These are phyloP conservation scores for Hycleus phaleratus DNA, from an alignment of 1,140 invertebrate genomes.

Conservation along the genomic window DNA sequence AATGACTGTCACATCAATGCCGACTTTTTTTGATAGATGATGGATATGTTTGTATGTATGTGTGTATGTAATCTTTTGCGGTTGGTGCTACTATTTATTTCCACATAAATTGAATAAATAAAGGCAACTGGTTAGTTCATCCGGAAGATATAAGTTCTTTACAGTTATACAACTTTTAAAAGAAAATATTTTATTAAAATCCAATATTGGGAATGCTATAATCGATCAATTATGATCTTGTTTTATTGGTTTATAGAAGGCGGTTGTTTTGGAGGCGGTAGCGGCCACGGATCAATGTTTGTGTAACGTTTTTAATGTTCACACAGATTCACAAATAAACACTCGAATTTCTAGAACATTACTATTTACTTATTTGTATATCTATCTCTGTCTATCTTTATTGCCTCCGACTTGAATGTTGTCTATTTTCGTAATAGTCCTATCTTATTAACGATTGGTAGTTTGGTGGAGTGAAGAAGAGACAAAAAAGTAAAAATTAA, in stretches of 20 bases:
- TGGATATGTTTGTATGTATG: background rate
- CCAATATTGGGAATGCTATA: too few relatives aligned
- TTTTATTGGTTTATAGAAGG: too few relatives aligned
- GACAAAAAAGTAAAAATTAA: background rate
- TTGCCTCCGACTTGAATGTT: conserved; percentile 27
- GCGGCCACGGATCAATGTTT: conserved; percentile 17
- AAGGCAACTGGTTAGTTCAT: too few relatives aligned
- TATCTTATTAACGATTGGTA: conserved; percentile 12
- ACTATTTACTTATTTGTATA: conserved; percentile 38
- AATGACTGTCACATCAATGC: conserved; percentile 38
- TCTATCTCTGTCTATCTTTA: conserved; percentile 23
- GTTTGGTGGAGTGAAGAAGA: background rate
- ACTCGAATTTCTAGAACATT: conserved; percentile 38
- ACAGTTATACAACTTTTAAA: too few relatives aligned
- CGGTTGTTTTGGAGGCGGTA: background rate
- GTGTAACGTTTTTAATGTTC: conserved; percentile 35
- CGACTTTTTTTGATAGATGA: conserved; percentile 27
- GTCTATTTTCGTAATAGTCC: conserved; percentile 29
- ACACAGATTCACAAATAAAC: conserved; percentile 37
- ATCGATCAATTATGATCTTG: too few relatives aligned
- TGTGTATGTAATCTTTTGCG: background rate
- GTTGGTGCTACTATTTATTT: background rate
- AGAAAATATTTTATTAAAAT: too few relatives aligned
- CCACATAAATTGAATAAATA: background rate
- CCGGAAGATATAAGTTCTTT: too few relatives aligned